phyloP scores from a whole-genome alignment of 2,888 invertebrate species.

The Idaea biselata region DNA sequence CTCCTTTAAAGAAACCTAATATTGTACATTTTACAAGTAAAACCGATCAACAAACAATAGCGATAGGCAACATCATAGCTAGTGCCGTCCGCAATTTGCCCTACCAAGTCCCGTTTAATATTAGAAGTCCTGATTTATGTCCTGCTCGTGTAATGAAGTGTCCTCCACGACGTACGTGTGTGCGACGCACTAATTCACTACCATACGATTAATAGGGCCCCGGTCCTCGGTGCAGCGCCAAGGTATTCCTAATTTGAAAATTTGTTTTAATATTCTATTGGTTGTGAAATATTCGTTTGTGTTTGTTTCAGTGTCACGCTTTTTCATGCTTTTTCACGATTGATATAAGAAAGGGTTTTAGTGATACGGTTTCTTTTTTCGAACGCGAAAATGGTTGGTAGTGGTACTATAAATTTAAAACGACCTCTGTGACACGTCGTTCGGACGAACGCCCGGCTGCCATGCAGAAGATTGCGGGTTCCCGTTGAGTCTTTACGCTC shows the following conservation, averaged over 20 bases:
- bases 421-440: too few species aligned
- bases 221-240: slow-evolving; percentile 5
- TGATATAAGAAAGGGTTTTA: too few species aligned
- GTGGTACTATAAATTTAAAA: too few species aligned
- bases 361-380: too few species aligned
- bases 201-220: slow-evolving; percentile 61
- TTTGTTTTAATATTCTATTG: slow-evolving; percentile 3
- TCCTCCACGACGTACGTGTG: slow-evolving; percentile 75
- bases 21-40: not conserved
- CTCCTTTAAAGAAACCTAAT: not conserved
- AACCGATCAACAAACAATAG: slow-evolving; percentile 4
- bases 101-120: slow-evolving; percentile 80
- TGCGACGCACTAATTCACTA: slow-evolving; percentile 75
- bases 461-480: too few species aligned
- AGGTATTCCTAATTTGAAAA: slow-evolving; percentile 2
- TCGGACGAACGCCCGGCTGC: too few species aligned
- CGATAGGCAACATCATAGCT: slow-evolving; percentile 3
- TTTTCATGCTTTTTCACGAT: too few species aligned
- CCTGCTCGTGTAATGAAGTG: slow-evolving; percentile 77
- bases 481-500: too few species aligned
- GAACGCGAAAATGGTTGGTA: too few species aligned
- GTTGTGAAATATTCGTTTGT: not conserved
- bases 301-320: not conserved
- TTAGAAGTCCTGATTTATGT: slow-evolving; percentile 81
- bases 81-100: slow-evolving; percentile 62